phyloP scores from a whole-genome alignment of 1,140 invertebrate species.

The Plutomurus gul region DNA sequence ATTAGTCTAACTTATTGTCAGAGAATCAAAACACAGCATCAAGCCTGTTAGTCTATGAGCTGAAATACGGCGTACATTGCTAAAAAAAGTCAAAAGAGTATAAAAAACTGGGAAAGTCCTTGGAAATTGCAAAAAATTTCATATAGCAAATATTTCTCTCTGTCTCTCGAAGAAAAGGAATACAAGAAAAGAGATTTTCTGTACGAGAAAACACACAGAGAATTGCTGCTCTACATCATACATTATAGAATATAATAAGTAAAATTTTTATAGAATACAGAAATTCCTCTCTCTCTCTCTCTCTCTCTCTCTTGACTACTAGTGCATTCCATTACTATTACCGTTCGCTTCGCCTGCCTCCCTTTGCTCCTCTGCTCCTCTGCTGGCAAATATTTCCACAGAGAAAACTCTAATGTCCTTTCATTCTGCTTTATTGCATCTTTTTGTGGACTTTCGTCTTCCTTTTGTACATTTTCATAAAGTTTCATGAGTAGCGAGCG shows the following conservation, averaged over 20 bases:
- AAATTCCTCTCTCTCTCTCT: neutral
- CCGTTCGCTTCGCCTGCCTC: neutral
- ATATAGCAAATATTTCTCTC: neutral
- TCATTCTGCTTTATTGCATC: constrained; percentile 26
- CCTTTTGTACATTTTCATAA: constrained; percentile 12
- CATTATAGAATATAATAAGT: neutral
- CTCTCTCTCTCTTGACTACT: too few species aligned
- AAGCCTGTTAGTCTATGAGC: neutral
- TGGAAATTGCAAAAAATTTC: constrained; percentile 13
- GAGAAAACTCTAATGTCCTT: constrained; percentile 20
- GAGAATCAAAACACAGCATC: neutral
- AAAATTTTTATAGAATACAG: neutral
- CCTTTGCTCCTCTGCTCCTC: neutral
- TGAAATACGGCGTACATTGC: neutral
- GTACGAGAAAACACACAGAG: neutral
- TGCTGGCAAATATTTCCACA: neutral
- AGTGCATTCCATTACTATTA: too few species aligned
- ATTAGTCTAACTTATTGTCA: neutral
- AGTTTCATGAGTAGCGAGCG: neutral
- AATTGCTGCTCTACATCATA: too few species aligned
- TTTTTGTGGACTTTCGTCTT: constrained; percentile 13
- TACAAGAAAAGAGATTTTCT: neutral
- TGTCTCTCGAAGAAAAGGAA: neutral
- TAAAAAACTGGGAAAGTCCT: neutral
- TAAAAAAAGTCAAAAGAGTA: neutral